Evolutionary conservation across 2,797 vertebrate species (phyloP), one percentile per base, ranked within the genome.

Genomic region (Pseudopleuronectes americanus): DNA sequence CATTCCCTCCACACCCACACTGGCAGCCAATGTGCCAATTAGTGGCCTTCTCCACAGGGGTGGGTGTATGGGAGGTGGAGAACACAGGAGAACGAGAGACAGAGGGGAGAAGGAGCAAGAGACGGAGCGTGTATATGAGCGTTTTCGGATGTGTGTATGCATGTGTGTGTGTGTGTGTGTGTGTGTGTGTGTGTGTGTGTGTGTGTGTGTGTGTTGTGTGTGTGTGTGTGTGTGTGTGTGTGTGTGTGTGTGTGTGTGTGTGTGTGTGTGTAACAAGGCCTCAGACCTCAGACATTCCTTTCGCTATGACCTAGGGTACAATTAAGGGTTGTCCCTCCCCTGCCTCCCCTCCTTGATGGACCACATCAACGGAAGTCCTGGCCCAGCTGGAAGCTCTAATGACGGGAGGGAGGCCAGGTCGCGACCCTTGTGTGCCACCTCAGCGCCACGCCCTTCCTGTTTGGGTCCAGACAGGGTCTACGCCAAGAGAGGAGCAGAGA

Each of bases 21-120:
- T 94, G 93, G 93, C 93, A 93, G 92, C 92, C 90, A 93, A 95
- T 92, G 92, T 94, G 94, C 94, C 94, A 94, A 95, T 95, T 95
- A 95, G 93, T 92, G 94, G 93, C 91, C 90, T 89, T 93, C 92
- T 93, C 92, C 91, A 72, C 90, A 92, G 92, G 90, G 92, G 92
- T 91, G 89, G 86, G 88, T 89, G 84, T 87, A 91, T 86, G 81
- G 87, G 84, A 90, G 91, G 89, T 92, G 90, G 89, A 90, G 90
- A 92, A 89, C 88, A 88, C 88, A 90, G 89, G 88, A 85, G 85
- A 88, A 86, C 88, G 84, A 86, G 87, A 91, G 90, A 85, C 83
- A 89, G 85, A 86, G 84, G 36, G 36, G 74, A 88, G 86, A 91
- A 88, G 77, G 83, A 90, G 86, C 81, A 63, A 86, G 88, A 75